These are phyloP conservation scores for Caretta caretta DNA, from an alignment of 2,113 vertebrate genomes.

Conservation along the genomic window DNA sequence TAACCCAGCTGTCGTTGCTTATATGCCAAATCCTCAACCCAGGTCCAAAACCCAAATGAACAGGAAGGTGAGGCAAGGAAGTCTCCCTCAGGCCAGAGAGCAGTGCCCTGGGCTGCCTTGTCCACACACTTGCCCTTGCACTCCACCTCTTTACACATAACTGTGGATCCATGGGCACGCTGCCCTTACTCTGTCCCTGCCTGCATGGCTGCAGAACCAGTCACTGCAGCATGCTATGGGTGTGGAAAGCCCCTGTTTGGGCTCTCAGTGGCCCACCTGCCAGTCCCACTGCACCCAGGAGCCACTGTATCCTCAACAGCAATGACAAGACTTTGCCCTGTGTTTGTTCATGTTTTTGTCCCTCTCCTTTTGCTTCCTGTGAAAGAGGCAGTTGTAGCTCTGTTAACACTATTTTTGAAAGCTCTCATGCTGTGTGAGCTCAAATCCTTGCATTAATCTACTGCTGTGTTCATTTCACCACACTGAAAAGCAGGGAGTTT, in stretches of 20 bases:
- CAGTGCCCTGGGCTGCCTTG: not conserved
- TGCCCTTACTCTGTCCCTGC: fast-evolving
- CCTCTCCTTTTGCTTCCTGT: slow-evolving; percentile 74
- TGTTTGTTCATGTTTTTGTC: slow-evolving; percentile 74
- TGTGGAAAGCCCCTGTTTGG: not conserved
- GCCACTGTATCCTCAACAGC: not conserved
- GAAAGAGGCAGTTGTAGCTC: slow-evolving; percentile 77
- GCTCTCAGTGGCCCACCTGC: not conserved
- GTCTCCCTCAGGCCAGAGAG: fast-evolving
- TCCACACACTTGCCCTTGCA: not conserved
- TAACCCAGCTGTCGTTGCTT: slow-evolving; percentile 58
- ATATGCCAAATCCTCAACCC: slow-evolving; percentile 28
- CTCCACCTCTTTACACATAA: not conserved
- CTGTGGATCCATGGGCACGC: not conserved
- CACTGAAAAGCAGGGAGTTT: slow-evolving; percentile 81
- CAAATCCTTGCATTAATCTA: slow-evolving; percentile 85
- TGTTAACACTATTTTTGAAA: slow-evolving; percentile 83
- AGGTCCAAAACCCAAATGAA: not conserved
- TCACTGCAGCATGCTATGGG: not conserved
- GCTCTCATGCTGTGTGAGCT: slow-evolving; percentile 83
- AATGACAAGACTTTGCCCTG: slow-evolving; percentile 37
- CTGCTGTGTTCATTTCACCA: slow-evolving; percentile 84
- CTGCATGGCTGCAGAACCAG: not conserved
- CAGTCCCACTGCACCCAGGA: not conserved
- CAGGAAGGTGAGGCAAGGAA: not conserved